These are phyloP conservation scores for Orycteropus afer DNA, from an alignment of 2,113 vertebrate genomes.

Conservation along the genomic window DNA sequence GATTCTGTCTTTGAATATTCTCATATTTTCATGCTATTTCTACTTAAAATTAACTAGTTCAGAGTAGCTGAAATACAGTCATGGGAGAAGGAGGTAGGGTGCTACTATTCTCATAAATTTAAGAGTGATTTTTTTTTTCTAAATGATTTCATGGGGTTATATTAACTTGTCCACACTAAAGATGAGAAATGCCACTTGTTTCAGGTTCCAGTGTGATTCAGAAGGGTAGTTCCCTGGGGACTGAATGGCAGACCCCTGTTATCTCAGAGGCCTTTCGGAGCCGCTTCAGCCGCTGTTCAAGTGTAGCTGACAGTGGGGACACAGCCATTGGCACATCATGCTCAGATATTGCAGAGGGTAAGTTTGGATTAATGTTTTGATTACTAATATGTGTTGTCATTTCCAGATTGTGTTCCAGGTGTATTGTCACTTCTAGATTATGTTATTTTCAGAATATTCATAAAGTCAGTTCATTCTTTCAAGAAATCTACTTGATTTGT, in stretches of 20 bases:
- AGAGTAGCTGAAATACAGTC: slow-evolving; percentile 13
- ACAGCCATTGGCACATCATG: slow-evolving; percentile 90
- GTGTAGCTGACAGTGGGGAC: slow-evolving; percentile 88
- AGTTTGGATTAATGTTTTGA: slow-evolving; percentile 41
- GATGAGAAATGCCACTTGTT: slow-evolving; percentile 57
- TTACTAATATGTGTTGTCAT: neutral
- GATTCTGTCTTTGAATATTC: slow-evolving; percentile 38
- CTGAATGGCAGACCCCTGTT: slow-evolving; percentile 92
- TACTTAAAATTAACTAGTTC: slow-evolving; percentile 39
- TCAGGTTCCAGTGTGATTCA: slow-evolving; percentile 71
- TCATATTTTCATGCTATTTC: slow-evolving; percentile 23
- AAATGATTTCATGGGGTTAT: neutral
- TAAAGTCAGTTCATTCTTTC: neutral
- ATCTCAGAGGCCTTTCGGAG: slow-evolving; percentile 90
- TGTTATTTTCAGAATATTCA: slow-evolving; percentile 30
- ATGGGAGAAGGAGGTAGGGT: neutral
- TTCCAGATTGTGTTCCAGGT: slow-evolving; percentile 35
- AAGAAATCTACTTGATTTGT: slow-evolving; percentile 4
- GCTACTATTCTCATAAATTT: neutral
- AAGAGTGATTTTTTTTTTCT: neutral
- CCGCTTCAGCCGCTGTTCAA: slow-evolving; percentile 87
- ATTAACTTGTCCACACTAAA: slow-evolving; percentile 45
- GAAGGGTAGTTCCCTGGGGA: slow-evolving; percentile 82
- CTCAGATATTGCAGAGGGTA: slow-evolving; percentile 93
- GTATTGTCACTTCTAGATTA: slow-evolving; percentile 16